Evolutionary conservation across 2,797 vertebrate species (phyloP).

Genomic region (Tinamus major): DNA sequence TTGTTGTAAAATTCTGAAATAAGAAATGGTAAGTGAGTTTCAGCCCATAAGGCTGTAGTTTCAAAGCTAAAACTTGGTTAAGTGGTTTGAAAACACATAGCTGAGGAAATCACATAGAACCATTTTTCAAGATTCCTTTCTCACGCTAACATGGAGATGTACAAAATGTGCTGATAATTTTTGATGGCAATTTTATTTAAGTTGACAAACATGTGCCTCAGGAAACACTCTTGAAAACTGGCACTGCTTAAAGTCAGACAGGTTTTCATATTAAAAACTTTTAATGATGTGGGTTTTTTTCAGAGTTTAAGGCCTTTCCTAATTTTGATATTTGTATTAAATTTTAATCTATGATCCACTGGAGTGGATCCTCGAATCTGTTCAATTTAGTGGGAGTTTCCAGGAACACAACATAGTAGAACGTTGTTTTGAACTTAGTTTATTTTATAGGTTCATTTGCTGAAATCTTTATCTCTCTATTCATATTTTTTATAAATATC

Average conservation of each 20-base stretch:
- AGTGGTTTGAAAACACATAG: not conserved
- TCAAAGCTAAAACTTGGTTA: not conserved
- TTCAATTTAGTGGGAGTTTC: not conserved
- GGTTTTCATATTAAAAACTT: not conserved
- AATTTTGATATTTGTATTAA: not conserved
- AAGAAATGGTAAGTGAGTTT: not conserved
- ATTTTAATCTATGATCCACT: not conserved
- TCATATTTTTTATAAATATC: not conserved
- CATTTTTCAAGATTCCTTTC: not conserved
- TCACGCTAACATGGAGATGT: not conserved
- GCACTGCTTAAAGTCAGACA: not conserved
- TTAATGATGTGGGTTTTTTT: not conserved
- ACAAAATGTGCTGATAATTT: not conserved
- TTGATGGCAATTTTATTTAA: not conserved
- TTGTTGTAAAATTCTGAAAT: not conserved
- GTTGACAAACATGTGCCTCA: no score
- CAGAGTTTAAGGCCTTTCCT: not conserved
- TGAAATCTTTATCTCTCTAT: not conserved
- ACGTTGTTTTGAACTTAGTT: not conserved
- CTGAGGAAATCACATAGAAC: not conserved
- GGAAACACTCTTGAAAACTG: not conserved
- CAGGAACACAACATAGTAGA: not conserved
- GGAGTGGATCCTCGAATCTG: not conserved
- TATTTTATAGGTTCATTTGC: not conserved
- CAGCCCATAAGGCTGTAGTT: not conserved